Conservation (phyloP, 2,888 invertebrate genomes). For the Sthenelais limicola region DNA sequence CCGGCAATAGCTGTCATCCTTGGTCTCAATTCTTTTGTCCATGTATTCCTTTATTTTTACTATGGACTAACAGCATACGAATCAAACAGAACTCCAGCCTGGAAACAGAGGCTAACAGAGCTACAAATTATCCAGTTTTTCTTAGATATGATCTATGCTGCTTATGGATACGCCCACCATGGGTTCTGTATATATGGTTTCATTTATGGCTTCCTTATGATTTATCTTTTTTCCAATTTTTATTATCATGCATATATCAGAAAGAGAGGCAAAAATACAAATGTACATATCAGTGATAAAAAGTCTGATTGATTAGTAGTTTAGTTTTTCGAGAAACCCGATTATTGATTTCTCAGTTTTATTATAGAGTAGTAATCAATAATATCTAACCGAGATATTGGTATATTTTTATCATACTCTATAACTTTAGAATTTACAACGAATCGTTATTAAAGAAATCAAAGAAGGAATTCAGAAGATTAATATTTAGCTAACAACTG, state of each 20-base stretch:
- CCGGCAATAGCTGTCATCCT: slow-evolving; percentile 64
- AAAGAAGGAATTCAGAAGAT: no score
- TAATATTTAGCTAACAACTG: no score
- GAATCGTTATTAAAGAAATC: no score
- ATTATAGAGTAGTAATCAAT: no score
- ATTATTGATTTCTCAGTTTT: no score
- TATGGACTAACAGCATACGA: slow-evolving; percentile 63
- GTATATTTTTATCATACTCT: no score
- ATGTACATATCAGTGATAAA: no score
- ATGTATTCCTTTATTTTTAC: slow-evolving; percentile 67
- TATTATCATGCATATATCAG: slow-evolving; percentile 54
- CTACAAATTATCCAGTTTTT: slow-evolving; percentile 69
- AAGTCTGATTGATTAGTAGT: no score
- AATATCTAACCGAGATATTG: no score
- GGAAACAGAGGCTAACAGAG: slow-evolving; percentile 67
- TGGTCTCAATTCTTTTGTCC: slow-evolving; percentile 66
- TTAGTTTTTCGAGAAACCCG: no score
- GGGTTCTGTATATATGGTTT: slow-evolving; percentile 69
- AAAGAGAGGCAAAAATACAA: no score
- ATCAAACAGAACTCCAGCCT: slow-evolving; percentile 60
- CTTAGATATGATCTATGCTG: slow-evolving; percentile 60
- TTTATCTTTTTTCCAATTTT: slow-evolving; percentile 65
- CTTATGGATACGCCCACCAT: slow-evolving; percentile 63
- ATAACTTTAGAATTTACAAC: no score
- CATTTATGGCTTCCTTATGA: slow-evolving; percentile 67